phyloP scores from a whole-genome alignment of 2,888 invertebrate genomes.

The Alviniconcha strummeri region DNA sequence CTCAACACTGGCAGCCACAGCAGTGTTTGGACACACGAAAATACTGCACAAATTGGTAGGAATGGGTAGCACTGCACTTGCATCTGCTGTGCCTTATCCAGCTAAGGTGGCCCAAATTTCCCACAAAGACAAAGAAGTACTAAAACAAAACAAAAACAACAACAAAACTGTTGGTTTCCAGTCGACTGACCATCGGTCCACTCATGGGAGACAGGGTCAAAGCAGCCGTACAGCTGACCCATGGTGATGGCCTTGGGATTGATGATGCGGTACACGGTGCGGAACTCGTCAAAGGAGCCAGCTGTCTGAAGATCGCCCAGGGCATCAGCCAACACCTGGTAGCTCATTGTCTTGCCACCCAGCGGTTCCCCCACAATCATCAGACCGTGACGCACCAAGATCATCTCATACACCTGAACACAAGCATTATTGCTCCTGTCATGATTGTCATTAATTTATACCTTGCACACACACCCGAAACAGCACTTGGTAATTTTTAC shows the following conservation, averaged over 20 bases:
- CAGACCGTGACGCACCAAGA: slow-evolving; percentile 73
- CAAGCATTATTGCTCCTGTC: neutral
- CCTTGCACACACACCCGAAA: no score
- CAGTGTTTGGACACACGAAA: no score
- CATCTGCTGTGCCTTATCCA: no score
- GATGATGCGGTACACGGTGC: slow-evolving; percentile 70
- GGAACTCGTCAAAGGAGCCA: slow-evolving; percentile 70
- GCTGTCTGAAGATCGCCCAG: slow-evolving; percentile 68
- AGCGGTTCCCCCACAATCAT: slow-evolving; percentile 74
- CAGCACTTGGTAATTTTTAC: no score
- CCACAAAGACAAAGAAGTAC: no score
- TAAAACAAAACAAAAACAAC: no score
- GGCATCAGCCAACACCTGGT: slow-evolving; percentile 72
- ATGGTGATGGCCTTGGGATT: slow-evolving; percentile 74
- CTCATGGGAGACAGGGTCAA: slow-evolving; percentile 74
- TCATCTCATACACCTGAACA: slow-evolving; percentile 73
- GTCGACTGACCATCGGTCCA: slow-evolving; percentile 72
- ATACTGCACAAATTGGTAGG: no score
- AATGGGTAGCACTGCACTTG: no score
- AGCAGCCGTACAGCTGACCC: slow-evolving; percentile 74
- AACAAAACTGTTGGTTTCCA: no score
- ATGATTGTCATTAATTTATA: no score
- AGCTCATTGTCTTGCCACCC: slow-evolving; percentile 74
- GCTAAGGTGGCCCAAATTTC: no score
- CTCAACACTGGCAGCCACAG: no score